Conservation (phyloP, 2,797 vertebrate genomes). For the Phrynocephalus forsythii region DNA sequence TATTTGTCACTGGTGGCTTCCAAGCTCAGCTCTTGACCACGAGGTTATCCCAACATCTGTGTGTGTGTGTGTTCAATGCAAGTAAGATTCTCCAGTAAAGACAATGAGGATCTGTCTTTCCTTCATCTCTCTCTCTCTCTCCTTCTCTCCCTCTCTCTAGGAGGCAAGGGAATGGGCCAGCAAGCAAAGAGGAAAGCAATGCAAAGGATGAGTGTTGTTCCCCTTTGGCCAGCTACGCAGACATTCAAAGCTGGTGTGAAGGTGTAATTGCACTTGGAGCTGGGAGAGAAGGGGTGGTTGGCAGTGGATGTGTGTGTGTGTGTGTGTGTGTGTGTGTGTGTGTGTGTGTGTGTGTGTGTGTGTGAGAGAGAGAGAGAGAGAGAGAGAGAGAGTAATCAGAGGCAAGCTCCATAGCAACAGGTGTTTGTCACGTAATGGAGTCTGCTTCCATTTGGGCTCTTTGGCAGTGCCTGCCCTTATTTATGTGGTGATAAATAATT, state of each 20-base stretch:
- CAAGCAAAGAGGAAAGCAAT: not conserved
- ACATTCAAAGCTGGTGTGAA: constrained; percentile 29
- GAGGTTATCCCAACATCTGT: not conserved
- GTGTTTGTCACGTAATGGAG: constrained; percentile 73
- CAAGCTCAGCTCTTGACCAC: not conserved
- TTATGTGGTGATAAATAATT: constrained; percentile 78
- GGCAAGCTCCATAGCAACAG: constrained; percentile 73
- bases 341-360: no score
- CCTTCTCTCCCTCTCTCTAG: not conserved
- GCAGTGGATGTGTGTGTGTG: no score
- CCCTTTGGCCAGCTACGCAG: not conserved
- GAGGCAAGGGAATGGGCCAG: not conserved
- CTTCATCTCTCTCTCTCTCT: no score
- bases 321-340: no score
- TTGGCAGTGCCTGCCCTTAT: constrained; percentile 68
- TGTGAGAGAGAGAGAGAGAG: no score
- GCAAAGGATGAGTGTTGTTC: not conserved
- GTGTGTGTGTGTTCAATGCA: not conserved
- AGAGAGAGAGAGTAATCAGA: constrained; percentile 28
- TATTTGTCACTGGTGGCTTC: not conserved
- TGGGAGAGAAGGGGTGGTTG: not conserved
- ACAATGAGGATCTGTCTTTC: not conserved
- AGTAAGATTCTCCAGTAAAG: not conserved
- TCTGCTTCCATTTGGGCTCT: constrained; percentile 67
- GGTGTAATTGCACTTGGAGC: constrained; percentile 40